phyloP scores from a whole-genome alignment of 2,797 vertebrate genomes.

The Glyptemys insculpta region DNA sequence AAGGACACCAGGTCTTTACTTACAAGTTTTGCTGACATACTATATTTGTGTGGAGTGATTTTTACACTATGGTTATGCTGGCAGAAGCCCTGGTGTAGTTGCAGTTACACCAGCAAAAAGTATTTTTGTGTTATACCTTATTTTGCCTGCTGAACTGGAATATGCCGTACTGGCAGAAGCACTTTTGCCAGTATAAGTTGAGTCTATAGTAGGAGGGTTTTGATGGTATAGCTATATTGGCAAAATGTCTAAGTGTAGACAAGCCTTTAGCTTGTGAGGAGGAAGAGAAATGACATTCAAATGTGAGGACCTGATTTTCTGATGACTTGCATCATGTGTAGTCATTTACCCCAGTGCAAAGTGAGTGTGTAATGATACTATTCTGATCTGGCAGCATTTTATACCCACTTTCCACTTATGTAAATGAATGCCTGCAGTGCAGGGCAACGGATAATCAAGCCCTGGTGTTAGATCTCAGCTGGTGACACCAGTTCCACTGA shows the following conservation, averaged over 20 bases:
- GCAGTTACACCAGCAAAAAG: background rate
- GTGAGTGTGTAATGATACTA: background rate
- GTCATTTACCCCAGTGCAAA: background rate
- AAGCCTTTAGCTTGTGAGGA: background rate
- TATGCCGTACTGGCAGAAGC: rapidly evolving
- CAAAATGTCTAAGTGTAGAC: background rate
- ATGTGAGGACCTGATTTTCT: background rate
- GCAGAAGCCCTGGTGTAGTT: background rate
- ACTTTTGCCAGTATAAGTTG: background rate
- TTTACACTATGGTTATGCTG: rapidly evolving
- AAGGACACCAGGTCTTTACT: rapidly evolving
- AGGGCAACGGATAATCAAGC: background rate
- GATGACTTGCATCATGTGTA: background rate
- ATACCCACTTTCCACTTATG: background rate
- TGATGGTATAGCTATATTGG: background rate
- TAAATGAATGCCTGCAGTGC: background rate
- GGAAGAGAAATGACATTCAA: background rate
- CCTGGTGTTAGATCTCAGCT: background rate
- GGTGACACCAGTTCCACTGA: background rate
- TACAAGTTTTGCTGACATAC: background rate
- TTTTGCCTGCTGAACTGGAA: background rate
- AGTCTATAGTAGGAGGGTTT: background rate
- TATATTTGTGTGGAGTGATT: background rate
- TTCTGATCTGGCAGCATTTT: background rate
- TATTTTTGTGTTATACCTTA: background rate